Evolutionary conservation across 2,888 invertebrate genomes (phyloP), one percentile per base, ranked within the genome.

Genomic region (Tortricodes alternella): DNA sequence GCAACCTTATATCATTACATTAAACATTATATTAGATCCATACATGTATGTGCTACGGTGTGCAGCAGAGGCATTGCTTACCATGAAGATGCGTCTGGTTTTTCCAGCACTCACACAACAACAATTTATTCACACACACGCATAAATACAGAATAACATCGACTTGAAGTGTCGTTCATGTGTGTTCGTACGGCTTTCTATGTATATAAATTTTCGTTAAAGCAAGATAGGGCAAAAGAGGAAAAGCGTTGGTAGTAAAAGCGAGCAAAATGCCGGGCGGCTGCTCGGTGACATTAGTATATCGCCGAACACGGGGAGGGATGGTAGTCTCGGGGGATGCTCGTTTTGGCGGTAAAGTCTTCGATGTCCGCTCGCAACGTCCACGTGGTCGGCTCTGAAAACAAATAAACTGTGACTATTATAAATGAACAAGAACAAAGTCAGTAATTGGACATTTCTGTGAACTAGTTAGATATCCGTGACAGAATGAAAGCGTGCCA

Each of bases 191-290:
- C 66, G 72, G 66, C 68, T 76, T 68, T 77, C 66, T 81, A 74
- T 80, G 77, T 82, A 76, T 78, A 80, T 81, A 81, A 71, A 81
- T 80, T 83, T 81, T 82, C 79, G 84, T 78, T 78, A 73, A 80
- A 84, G 84, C 78, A 81, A 85, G 83, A 85, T 83, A 82, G 83
- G 80, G 82, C 72, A 81, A 81, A 82, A 81, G 85, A 82, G 86
- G 84, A 84, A 86, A 83, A 83, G 75, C 83, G 78, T 62, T 68
- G 63, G 73, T 81, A 81, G 83, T 83, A 77, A 80, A 81, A 77
- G 79, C 82, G 80, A 71, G 80, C 74, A 71, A 82, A 85, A 79
- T 80, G 82, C 76, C 76, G 79, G 76, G 66, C 74, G 73, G 78
- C 75, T 69, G 71, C 63, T 63, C 74, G 65, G 78, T 78, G 85